Conservation (phyloP, 1,140 invertebrate genomes). For the Delia radicum region DNA sequence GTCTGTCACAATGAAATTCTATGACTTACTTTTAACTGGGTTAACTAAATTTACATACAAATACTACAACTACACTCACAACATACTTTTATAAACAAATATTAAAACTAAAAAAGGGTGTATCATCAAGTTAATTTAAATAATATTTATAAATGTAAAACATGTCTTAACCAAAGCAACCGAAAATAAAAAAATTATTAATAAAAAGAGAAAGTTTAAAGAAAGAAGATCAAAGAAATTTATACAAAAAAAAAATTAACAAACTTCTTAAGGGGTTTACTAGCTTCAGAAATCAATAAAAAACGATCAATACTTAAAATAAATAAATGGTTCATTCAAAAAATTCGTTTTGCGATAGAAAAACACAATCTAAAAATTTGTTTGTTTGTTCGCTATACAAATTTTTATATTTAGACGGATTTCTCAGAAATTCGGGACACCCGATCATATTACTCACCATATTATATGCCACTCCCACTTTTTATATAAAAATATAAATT, state of each 20-base stretch:
- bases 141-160: background rate
- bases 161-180: background rate
- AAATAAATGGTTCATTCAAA: too few species aligned
- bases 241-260: background rate
- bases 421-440: too few species aligned
- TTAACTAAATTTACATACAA: background rate
- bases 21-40: background rate
- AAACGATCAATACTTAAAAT: too few species aligned
- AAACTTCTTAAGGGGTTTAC: too few species aligned
- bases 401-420: too few species aligned
- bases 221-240: background rate
- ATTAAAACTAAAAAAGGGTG: background rate
- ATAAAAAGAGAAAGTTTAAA: background rate
- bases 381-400: too few species aligned
- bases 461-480: too few species aligned
- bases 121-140: background rate
- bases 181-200: background rate
- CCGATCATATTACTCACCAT: too few species aligned
- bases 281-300: too few species aligned
- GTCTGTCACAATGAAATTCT: background rate
- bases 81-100: background rate
- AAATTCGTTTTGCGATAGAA: too few species aligned
- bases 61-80: background rate
- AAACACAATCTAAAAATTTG: too few species aligned
- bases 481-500: too few species aligned